Conservation (phyloP, 2,797 vertebrate species). For the Champsocephalus esox region DNA sequence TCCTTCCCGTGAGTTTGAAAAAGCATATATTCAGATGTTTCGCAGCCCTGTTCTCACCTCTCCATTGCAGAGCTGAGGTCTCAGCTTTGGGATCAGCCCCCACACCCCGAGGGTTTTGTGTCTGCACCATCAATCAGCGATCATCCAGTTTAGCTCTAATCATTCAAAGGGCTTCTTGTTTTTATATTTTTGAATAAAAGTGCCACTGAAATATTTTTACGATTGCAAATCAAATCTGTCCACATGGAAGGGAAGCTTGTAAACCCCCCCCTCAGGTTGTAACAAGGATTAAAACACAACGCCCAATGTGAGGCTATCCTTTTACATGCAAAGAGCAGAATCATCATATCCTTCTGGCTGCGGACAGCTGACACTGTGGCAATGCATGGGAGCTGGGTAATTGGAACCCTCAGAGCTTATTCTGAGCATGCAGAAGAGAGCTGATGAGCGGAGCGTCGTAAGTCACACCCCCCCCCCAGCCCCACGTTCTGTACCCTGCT, state of each 20-base stretch:
- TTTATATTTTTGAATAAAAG: constrained; percentile 13
- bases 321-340: constrained; percentile 84
- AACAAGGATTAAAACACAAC: constrained; percentile 75
- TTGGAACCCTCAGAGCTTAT: constrained; percentile 81
- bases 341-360: constrained; percentile 81
- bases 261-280: constrained; percentile 59
- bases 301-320: constrained; percentile 73
- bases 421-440: constrained; percentile 84
- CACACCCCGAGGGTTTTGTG: constrained; percentile 38
- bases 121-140: constrained; percentile 29
- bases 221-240: constrained; percentile 31
- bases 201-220: constrained; percentile 50
- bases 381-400: constrained; percentile 84
- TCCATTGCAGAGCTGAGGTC: constrained; percentile 36
- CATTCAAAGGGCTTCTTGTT: not conserved
- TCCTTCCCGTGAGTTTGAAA: constrained; percentile 14
- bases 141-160: not conserved
- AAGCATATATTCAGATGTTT: constrained; percentile 25
- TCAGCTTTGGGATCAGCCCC: constrained; percentile 44
- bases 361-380: constrained; percentile 83
- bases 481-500: constrained; percentile 49
- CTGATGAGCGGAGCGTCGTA: constrained; percentile 74
- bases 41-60: constrained; percentile 26
- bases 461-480: constrained; percentile 72
- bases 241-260: constrained; percentile 23